Conservation (phyloP, 2,113 vertebrate genomes). For the Arenaria interpres region DNA sequence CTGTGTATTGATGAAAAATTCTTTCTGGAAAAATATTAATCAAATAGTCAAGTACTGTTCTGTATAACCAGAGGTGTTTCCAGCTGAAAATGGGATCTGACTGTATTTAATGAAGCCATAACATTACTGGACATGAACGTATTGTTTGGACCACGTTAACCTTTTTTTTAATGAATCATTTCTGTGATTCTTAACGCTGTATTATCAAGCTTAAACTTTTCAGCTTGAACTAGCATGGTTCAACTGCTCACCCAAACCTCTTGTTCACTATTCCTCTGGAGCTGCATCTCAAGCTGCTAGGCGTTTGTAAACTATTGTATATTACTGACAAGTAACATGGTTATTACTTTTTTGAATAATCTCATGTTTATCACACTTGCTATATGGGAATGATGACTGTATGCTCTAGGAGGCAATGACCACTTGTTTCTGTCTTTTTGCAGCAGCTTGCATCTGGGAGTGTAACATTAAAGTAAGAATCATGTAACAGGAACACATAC, state of each 20-base stretch:
- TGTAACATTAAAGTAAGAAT: neutral
- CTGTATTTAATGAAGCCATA: neutral
- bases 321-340: neutral
- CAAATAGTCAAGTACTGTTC: neutral
- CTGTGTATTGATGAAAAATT: neutral
- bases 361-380: neutral
- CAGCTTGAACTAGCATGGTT: neutral
- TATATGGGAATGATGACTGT: neutral
- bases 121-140: neutral
- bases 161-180: neutral
- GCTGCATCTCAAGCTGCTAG: neutral
- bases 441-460: neutral
- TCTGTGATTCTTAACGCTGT: neutral
- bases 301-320: neutral
- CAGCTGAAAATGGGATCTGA: neutral
- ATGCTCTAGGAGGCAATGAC: neutral
- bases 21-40: neutral
- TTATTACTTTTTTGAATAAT: neutral
- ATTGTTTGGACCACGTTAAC: neutral
- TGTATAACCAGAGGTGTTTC: neutral
- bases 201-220: neutral
- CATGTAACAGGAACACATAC: conserved; percentile 64
- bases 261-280: neutral
- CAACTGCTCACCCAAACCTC: neutral
- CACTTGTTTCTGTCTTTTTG: neutral